phyloP scores from a whole-genome alignment of 2,888 invertebrate genomes.

The Melolontha melolontha region DNA sequence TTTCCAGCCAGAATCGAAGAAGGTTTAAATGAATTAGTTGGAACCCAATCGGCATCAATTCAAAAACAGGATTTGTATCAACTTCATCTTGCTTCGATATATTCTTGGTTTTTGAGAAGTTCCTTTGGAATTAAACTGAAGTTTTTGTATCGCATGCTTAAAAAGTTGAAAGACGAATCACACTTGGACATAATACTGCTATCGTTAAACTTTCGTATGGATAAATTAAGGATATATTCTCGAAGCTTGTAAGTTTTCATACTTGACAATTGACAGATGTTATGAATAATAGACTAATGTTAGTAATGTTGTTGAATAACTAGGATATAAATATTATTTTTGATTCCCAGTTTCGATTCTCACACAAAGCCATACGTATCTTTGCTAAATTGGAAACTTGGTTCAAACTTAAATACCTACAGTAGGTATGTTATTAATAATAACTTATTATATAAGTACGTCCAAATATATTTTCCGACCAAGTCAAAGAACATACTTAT shows the following conservation, averaged over 20 bases:
- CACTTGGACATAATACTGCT: slow-evolving; percentile 44
- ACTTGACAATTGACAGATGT: too few relatives aligned
- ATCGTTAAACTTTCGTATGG: slow-evolving; percentile 34
- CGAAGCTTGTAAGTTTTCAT: slow-evolving; percentile 38
- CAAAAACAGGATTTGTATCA: not conserved
- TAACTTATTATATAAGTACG: too few relatives aligned
- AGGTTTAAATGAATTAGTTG: not conserved
- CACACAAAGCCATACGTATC: too few relatives aligned
- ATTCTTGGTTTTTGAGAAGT: slow-evolving; percentile 48
- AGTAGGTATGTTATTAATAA: too few relatives aligned
- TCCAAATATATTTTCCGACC: too few relatives aligned
- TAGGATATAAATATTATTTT: too few relatives aligned
- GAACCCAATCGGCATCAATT: not conserved
- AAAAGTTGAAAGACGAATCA: slow-evolving; percentile 35
- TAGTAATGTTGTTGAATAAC: too few relatives aligned
- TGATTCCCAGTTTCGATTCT: too few relatives aligned
- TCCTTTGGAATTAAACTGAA: slow-evolving; percentile 48
- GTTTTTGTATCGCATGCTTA: slow-evolving; percentile 41
- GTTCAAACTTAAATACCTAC: too few relatives aligned
- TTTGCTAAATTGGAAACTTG: too few relatives aligned
- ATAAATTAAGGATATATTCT: slow-evolving; percentile 45
- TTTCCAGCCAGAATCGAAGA: not conserved
- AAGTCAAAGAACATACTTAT: too few relatives aligned
- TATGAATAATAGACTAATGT: too few relatives aligned
- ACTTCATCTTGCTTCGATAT: slow-evolving; percentile 39